These are phyloP conservation scores for Sialis fuliginosa DNA, from an alignment of 2,888 invertebrate species.

Conservation along the genomic window DNA sequence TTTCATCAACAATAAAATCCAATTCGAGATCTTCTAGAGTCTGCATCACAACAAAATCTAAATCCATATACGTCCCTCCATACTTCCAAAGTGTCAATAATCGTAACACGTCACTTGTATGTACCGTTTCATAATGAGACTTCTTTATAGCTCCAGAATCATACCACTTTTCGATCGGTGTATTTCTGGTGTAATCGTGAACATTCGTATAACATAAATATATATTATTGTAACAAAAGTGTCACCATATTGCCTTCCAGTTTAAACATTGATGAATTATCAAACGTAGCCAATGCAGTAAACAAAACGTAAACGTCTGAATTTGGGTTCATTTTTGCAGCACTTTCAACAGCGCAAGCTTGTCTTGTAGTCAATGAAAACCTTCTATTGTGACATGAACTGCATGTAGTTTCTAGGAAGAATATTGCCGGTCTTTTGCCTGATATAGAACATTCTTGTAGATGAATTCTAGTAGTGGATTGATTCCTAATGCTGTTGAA, in stretches of 20 bases:
- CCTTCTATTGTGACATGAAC: slow-evolving; percentile 20
- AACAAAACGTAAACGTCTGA: slow-evolving; percentile 36
- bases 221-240: slow-evolving; percentile 31
- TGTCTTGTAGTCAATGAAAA: slow-evolving; percentile 34
- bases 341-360: slow-evolving; percentile 51
- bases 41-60: slow-evolving; percentile 52
- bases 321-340: slow-evolving; percentile 39
- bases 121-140: slow-evolving; percentile 36
- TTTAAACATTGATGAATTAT: slow-evolving; percentile 13
- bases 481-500: no score
- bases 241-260: slow-evolving; percentile 21
- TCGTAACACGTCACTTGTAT: slow-evolving; percentile 47
- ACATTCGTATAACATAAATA: slow-evolving; percentile 31
- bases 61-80: slow-evolving; percentile 60
- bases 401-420: slow-evolving; percentile 49
- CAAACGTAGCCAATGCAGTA: slow-evolving; percentile 24
- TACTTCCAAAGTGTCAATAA: slow-evolving; percentile 53
- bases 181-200: slow-evolving; percentile 30
- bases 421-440: slow-evolving; percentile 34
- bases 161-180: slow-evolving; percentile 38
- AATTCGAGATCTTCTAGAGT: slow-evolving; percentile 31
- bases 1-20: slow-evolving; percentile 46
- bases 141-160: slow-evolving; percentile 26
- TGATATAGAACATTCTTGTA: slow-evolving; percentile 9
- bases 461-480: no score